Evolutionary conservation across 2,113 vertebrate genomes (phyloP).

Genomic region (Chaenogobius annularis): DNA sequence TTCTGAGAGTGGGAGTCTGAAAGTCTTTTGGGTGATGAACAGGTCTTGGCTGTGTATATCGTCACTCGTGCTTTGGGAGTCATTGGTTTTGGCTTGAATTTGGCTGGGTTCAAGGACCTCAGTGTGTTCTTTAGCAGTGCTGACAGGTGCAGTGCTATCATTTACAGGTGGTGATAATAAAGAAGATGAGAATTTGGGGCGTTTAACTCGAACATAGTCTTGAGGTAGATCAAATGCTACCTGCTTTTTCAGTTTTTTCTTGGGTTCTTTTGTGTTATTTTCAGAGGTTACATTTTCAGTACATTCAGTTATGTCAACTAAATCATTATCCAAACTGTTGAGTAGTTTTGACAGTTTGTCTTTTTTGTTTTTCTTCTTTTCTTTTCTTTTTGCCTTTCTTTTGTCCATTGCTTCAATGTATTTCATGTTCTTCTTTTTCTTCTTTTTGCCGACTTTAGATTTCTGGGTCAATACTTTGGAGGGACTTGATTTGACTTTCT

Average conservation of each 20-base stretch:
- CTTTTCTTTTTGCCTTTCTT: conserved; percentile 46
- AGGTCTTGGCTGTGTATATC: conserved; percentile 77
- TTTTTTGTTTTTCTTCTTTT: conserved; percentile 39
- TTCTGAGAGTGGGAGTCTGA: conserved; percentile 41
- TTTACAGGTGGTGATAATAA: neutral
- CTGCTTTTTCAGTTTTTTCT: conserved; percentile 58
- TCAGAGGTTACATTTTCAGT: neutral
- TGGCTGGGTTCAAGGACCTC: neutral
- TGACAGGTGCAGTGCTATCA: neutral
- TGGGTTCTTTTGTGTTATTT: neutral
- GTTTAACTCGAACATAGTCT: conserved; percentile 14
- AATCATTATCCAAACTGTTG: neutral
- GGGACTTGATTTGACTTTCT: conserved; percentile 32
- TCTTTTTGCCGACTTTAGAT: neutral
- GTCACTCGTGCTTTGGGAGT: conserved; percentile 55
- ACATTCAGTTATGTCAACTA: neutral
- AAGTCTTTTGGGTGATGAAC: conserved; percentile 80
- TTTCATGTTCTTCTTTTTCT: conserved; percentile 33
- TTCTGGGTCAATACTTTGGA: neutral
- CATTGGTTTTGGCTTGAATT: neutral
- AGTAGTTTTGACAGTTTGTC: neutral
- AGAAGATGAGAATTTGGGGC: conserved; percentile 1
- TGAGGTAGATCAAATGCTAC: conserved; percentile 62
- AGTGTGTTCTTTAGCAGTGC: neutral
- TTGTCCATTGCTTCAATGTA: conserved; percentile 19